Evolutionary conservation across 2,113 vertebrate genomes (phyloP).

Genomic region (Electrona antarctica): DNA sequence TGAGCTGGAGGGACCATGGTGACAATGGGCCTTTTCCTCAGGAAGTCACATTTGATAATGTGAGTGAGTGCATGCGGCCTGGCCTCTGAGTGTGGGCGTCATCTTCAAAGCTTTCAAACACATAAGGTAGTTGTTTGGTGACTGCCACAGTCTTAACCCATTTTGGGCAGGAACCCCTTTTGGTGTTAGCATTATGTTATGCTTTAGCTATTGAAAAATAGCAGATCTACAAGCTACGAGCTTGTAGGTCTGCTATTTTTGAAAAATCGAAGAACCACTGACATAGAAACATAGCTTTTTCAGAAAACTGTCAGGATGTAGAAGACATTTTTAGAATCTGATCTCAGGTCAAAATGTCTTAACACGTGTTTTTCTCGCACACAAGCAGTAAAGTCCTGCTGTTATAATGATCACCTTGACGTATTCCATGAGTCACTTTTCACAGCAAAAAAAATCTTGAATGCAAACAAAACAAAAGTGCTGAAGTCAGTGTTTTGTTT

Average conservation of each 20-base stretch:
- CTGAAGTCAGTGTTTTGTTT: background rate
- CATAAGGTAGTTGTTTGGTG: constrained; percentile 11
- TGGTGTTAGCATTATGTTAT: too few relatives aligned
- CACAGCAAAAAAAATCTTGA: background rate
- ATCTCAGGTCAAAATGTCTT: background rate
- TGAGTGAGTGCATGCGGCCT: background rate
- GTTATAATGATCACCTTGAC: background rate
- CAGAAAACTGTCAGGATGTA: too few relatives aligned
- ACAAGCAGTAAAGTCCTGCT: background rate
- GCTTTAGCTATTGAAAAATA: too few relatives aligned
- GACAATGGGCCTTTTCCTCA: background rate
- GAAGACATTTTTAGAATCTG: too few relatives aligned
- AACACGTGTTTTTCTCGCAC: background rate
- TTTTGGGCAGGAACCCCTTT: too few relatives aligned
- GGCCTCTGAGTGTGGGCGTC: constrained; percentile 19
- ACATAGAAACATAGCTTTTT: too few relatives aligned
- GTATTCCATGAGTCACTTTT: background rate
- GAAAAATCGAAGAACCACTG: too few relatives aligned
- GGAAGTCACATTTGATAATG: background rate
- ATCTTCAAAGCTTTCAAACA: constrained; percentile 11
- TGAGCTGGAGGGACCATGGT: background rate
- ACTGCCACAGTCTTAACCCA: constrained; percentile 21
- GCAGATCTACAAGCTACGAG: too few relatives aligned
- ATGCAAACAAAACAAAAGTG: background rate
- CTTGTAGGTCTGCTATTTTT: too few relatives aligned